Evolutionary conservation across 2,888 invertebrate genomes (phyloP).

Genomic region (Dione vanillae): DNA sequence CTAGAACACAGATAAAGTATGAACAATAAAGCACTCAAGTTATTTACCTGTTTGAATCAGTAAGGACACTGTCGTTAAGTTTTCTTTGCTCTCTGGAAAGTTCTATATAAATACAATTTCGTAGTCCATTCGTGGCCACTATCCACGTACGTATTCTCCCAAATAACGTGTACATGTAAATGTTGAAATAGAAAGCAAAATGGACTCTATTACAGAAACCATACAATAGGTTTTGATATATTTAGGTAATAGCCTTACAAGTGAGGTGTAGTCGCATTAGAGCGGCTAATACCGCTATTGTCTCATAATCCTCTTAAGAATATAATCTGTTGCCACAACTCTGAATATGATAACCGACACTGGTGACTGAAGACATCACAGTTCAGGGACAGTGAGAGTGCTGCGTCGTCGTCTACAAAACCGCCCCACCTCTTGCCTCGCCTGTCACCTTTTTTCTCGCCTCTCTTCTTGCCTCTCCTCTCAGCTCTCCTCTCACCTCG

Average conservation of each 20-base stretch:
- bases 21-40: too few relatives aligned
- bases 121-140: neutral
- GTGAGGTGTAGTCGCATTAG: conserved; percentile 16
- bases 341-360: conserved; percentile 6
- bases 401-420: neutral
- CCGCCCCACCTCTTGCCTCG: neutral
- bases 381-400: too few relatives aligned
- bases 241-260: conserved; percentile 18
- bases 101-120: conserved; percentile 1
- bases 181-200: neutral
- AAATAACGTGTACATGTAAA: neutral
- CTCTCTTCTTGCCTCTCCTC: too few relatives aligned
- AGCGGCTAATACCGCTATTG: conserved; percentile 10
- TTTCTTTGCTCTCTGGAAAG: neutral
- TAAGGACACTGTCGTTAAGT: too few relatives aligned
- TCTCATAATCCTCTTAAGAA: conserved; percentile 16
- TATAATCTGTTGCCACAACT: conserved; percentile 17
- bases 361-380: neutral
- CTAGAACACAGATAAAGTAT: too few relatives aligned
- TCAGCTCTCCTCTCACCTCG: too few relatives aligned
- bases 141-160: neutral
- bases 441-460: too few relatives aligned
- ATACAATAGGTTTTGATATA: conserved; percentile 20
- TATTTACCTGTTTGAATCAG: too few relatives aligned
- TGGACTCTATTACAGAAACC: conserved; percentile 23